Conservation (phyloP, 2,888 invertebrate species). For the Idaea straminata region DNA sequence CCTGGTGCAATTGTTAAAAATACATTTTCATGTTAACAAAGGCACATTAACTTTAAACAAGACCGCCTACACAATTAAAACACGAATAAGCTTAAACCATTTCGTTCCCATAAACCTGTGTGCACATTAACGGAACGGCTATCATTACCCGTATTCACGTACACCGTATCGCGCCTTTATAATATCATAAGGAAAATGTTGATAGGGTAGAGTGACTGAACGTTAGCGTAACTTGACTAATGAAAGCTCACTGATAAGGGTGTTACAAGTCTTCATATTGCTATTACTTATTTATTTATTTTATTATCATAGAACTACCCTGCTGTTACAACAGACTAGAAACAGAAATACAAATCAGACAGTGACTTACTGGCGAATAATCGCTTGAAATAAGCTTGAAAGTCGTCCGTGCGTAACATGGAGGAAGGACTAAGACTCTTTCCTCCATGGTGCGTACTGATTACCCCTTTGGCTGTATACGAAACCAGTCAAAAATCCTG, state of each 20-base stretch:
- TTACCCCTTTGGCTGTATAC: no score
- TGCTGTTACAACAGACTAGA: no score
- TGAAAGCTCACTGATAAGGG: conserved; percentile 28
- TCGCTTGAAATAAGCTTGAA: no score
- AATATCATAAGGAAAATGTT: conserved; percentile 43
- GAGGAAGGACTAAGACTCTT: no score
- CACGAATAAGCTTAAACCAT: conserved; percentile 15
- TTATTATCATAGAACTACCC: no score
- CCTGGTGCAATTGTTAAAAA: neutral
- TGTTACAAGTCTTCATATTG: conserved; percentile 2
- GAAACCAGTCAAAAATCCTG: no score
- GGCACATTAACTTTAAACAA: conserved; percentile 3
- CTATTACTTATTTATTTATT: neutral
- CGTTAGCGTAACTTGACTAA: conserved; percentile 31
- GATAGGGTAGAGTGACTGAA: conserved; percentile 40
- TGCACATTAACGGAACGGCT: conserved; percentile 28
- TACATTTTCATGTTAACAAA: neutral
- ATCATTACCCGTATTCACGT: conserved; percentile 26
- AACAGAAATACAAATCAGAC: no score
- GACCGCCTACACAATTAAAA: conserved; percentile 16
- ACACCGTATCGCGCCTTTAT: conserved; percentile 23
- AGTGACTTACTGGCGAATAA: no score
- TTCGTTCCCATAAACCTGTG: conserved; percentile 25
- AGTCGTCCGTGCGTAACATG: no score
- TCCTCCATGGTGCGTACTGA: no score